These are phyloP conservation scores for Spongia lamella DNA, from an alignment of 37 sponge, comb jelly and placozoan species.

Conservation along the genomic window DNA sequence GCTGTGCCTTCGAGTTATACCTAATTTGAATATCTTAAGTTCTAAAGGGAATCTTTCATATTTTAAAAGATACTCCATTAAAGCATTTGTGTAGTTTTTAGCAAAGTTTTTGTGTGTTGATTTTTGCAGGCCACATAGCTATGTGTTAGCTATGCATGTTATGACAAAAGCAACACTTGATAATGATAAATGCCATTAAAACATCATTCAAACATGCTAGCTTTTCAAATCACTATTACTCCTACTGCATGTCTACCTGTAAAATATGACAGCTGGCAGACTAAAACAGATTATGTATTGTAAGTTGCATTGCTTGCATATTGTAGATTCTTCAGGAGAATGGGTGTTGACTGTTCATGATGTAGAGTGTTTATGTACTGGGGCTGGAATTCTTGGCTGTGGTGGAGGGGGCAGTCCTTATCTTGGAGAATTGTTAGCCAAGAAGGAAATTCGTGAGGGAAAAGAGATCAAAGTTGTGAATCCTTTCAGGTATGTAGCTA, in stretches of 20 bases:
- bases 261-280: neutral
- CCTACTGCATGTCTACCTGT: too few species aligned
- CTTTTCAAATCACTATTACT: neutral
- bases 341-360: constrained; percentile 70
- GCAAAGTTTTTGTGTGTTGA: too few species aligned
- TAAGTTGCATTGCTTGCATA: too few species aligned
- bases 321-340: constrained; percentile 20
- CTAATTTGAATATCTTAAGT: too few species aligned
- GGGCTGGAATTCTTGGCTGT: constrained; percentile 87
- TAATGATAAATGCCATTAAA: neutral
- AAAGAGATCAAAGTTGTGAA: constrained; percentile 52
- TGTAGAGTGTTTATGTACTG: constrained; percentile 75
- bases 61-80: too few species aligned
- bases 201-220: neutral
- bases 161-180: too few species aligned
- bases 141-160: too few species aligned
- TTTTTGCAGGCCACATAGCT: too few species aligned
- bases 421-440: constrained; percentile 43
- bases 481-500: constrained; percentile 47
- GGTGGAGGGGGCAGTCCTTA: constrained; percentile 87
- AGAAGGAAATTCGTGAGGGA: constrained; percentile 39
- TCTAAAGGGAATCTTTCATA: too few species aligned
- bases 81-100: too few species aligned
- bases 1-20: neutral
- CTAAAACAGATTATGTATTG: too few species aligned